Base-by-base conservation (phyloP, 2,888 invertebrate genomes). In the Bedellia somnulentella region DNA sequence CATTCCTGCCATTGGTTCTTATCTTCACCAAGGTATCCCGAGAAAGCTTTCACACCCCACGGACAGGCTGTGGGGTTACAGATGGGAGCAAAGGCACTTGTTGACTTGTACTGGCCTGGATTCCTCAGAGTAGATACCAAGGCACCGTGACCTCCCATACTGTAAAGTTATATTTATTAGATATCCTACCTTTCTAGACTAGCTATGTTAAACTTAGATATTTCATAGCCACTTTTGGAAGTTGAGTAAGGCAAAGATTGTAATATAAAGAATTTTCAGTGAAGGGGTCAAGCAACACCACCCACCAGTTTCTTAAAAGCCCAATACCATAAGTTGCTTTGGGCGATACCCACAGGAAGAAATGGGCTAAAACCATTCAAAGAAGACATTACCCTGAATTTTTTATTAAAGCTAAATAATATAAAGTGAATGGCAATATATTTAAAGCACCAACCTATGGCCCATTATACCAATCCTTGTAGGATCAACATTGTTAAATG, bases 111-210 rank as follows among this genome's bases (percentile, higher is more conserved):
- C 33, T 87, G 66, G 9, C 89, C 90, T 6, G 96, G 96, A 63
- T 93, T 94, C 60, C 92, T 90, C 24, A 99, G 63, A 4, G 90
- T 89, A 50, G 89, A 89, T 30, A 94, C 84, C 27, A 98, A 58
- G 10, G 97, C 96, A 16, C 99, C 98, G 68, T 98, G 97, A 14
- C 98, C 98, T 35, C 98, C 98, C 98, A 99, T 99, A 52, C 96
- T 95, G 54, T 27, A 80, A 73, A 34, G 13, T 8, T 14, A 10
- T 18, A 18, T n/a, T n/a, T n/a, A n/a, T n/a, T n/a, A n/a, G n/a
- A n/a, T n/a, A n/a, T n/a, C n/a, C 9, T 18, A 9, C 18, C 11
- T 3, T 15, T 31, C n/a, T 15, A 18, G 8, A 36, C 30, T 12
- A 27, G 6, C 11, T 32, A 31, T 29, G 28, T 30, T 13, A 24